Percentiles rank a stretch among this genome's conserved stretches.
Conservation (phyloP, 2,113 vertebrate genomes). For the Mellivora capensis region DNA sequence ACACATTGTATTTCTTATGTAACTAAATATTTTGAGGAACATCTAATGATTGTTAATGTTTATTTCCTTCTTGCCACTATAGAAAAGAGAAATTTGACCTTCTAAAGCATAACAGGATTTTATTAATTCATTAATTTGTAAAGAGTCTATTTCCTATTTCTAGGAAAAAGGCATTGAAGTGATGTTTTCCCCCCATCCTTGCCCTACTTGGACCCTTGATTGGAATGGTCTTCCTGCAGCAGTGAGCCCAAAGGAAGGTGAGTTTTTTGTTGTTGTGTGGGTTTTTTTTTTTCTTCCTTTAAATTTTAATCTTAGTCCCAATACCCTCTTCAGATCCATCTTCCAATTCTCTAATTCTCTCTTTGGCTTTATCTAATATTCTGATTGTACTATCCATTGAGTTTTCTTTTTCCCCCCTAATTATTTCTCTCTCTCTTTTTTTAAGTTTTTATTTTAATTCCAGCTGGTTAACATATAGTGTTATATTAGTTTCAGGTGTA, state of each 20-base stretch:
- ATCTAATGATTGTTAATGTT: background rate
- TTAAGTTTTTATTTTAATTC: background rate
- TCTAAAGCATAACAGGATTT: background rate
- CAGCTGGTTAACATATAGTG: background rate
- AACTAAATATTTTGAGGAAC: background rate
- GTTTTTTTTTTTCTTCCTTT: background rate
- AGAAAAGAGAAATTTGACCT: background rate
- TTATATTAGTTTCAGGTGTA: background rate
- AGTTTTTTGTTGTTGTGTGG: background rate
- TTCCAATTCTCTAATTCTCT: background rate
- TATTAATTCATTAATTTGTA: slow-evolving; percentile 49
- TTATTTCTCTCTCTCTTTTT: background rate
- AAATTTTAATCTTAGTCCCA: background rate
- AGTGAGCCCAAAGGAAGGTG: slow-evolving; percentile 95
- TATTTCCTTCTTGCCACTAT: background rate
- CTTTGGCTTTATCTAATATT: background rate
- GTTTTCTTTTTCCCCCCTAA: background rate
- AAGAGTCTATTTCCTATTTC: background rate
- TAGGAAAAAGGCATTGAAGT: slow-evolving; percentile 93
- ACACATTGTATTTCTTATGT: background rate
- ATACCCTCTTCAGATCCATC: background rate
- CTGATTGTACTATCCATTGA: background rate
- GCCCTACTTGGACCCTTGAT: slow-evolving; percentile 88
- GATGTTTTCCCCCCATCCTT: slow-evolving; percentile 90
- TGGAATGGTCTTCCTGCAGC: slow-evolving; percentile 91